A percentile compares a stretch with the other conserved stretches of the same genome.
Conservation (phyloP, 2,113 vertebrate species). For the Hippolais icterina region DNA sequence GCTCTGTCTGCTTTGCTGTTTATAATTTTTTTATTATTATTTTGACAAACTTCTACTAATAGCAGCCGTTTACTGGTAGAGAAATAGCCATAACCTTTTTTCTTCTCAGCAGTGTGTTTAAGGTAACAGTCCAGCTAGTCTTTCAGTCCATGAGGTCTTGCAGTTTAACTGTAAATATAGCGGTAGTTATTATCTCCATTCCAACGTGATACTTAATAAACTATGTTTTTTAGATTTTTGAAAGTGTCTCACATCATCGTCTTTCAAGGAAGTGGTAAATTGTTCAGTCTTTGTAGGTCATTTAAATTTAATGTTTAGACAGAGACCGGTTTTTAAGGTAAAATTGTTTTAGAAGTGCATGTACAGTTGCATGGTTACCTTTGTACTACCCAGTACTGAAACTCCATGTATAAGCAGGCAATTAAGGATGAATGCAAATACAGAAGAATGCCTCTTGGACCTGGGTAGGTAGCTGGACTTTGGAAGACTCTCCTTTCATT, state of each 20-base stretch:
- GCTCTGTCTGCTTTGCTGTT: not conserved
- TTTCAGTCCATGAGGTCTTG: not conserved
- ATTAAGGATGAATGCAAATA: not conserved
- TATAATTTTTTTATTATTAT: not conserved
- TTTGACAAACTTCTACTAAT: not conserved
- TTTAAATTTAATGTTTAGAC: not conserved
- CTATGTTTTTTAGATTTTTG: not conserved
- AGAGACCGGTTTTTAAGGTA: not conserved
- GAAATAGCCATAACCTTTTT: not conserved
- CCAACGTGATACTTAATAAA: not conserved
- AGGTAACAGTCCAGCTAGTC: not conserved
- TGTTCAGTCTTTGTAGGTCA: not conserved
- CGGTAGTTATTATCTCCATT: not conserved
- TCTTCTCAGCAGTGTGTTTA: not conserved
- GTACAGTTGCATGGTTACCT: not conserved
- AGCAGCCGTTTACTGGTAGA: not conserved
- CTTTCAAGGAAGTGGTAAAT: not conserved
- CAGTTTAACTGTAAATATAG: not conserved
- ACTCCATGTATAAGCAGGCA: not conserved
- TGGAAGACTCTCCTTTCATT: not conserved
- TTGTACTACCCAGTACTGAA: not conserved
- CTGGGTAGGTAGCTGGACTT: not conserved
- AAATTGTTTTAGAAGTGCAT: not conserved
- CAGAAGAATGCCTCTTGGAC: not conserved
- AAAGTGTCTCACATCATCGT: not conserved